phyloP scores from a whole-genome alignment of 2,888 invertebrate species.

The Hydriomena furcata region DNA sequence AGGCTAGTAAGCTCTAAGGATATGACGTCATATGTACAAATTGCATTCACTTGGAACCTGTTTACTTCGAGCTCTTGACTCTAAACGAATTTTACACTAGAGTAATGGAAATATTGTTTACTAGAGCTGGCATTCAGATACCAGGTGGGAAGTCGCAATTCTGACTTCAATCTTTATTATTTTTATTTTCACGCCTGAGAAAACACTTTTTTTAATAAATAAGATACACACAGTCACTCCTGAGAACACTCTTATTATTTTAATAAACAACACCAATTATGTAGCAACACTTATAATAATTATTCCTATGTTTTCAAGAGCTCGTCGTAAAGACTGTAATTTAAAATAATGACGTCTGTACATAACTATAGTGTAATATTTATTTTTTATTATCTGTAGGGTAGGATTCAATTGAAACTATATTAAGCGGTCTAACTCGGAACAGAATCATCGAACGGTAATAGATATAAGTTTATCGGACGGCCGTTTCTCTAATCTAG shows the following conservation, averaged over 20 bases:
- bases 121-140: neutral
- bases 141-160: constrained; percentile 12
- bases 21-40: constrained; percentile 79
- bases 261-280: constrained; percentile 22
- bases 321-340: constrained; percentile 29
- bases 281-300: constrained; percentile 21
- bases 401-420: constrained; percentile 32
- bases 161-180: neutral
- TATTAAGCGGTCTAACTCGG: constrained; percentile 30
- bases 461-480: constrained; percentile 38
- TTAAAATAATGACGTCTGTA: constrained; percentile 38
- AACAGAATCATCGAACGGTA: constrained; percentile 32
- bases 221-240: constrained; percentile 8
- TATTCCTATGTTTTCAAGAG: constrained; percentile 27
- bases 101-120: neutral
- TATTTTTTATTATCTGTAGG: constrained; percentile 27
- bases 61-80: constrained; percentile 42
- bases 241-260: constrained; percentile 15
- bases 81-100: constrained; percentile 5
- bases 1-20: constrained; percentile 84
- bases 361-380: constrained; percentile 24
- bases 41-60: constrained; percentile 47
- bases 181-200: constrained; percentile 1
- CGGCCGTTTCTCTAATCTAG: constrained; percentile 36
- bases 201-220: neutral